phyloP scores from a whole-genome alignment of 2,888 invertebrate genomes.

The Lasioglossum oenotherae region DNA sequence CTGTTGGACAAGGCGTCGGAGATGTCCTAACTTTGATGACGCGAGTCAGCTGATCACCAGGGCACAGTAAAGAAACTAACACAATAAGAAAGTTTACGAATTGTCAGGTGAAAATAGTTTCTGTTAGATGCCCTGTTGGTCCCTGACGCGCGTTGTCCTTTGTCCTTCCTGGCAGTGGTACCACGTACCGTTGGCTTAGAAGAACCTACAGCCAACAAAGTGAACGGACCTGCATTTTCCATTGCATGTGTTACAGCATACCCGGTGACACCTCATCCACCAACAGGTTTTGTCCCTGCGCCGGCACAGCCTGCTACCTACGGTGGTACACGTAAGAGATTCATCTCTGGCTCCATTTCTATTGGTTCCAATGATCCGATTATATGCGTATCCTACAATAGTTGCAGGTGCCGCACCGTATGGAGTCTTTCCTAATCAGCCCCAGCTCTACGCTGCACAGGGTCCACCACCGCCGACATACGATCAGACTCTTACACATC shows the following conservation, averaged over 20 bases:
- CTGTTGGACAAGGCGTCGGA: slow-evolving; percentile 38
- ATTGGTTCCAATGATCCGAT: slow-evolving; percentile 28
- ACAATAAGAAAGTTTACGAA: not conserved
- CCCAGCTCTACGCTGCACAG: slow-evolving; percentile 89
- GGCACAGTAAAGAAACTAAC: slow-evolving; percentile 24
- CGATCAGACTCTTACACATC: slow-evolving; percentile 89
- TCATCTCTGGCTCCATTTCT: slow-evolving; percentile 40
- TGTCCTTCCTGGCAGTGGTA: slow-evolving; percentile 80
- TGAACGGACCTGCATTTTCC: slow-evolving; percentile 69
- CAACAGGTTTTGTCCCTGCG: slow-evolving; percentile 83
- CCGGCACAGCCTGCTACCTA: slow-evolving; percentile 82
- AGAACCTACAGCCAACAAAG: slow-evolving; percentile 64
- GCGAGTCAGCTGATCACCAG: slow-evolving; percentile 63
- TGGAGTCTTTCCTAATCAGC: slow-evolving; percentile 86
- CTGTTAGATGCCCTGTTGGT: slow-evolving; percentile 20
- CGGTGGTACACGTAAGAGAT: slow-evolving; percentile 77
- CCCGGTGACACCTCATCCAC: slow-evolving; percentile 83
- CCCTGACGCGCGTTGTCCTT: slow-evolving; percentile 59
- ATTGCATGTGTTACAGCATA: slow-evolving; percentile 83
- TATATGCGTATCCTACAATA: slow-evolving; percentile 70
- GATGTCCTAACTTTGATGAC: slow-evolving; percentile 68
- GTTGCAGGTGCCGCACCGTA: slow-evolving; percentile 88
- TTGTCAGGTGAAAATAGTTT: not conserved
- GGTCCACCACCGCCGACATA: slow-evolving; percentile 88
- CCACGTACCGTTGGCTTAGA: slow-evolving; percentile 81